These are phyloP conservation scores for Drosophila sechellia DNA, from an alignment of 1,140 invertebrate species.

Conservation along the genomic window DNA sequence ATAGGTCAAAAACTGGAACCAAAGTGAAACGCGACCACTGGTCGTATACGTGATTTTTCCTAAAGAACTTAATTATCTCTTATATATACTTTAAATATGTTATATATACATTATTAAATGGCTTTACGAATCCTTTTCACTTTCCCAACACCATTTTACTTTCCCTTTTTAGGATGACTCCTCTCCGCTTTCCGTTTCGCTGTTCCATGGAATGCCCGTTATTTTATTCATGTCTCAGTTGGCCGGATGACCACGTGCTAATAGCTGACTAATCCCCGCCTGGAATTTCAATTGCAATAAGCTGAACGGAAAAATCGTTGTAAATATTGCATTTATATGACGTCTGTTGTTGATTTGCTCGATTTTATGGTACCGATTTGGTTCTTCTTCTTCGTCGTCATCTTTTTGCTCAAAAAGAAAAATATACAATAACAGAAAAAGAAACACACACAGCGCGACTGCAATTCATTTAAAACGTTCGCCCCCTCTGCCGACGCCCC, in stretches of 20 bases:
- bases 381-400: conserved; percentile 27
- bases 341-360: conserved; percentile 40
- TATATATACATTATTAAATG: not conserved
- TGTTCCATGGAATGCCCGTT: conserved; percentile 5
- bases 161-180: conserved; percentile 17
- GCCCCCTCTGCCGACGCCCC: conserved; percentile 29
- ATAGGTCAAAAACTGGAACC: too few relatives aligned
- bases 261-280: conserved; percentile 60
- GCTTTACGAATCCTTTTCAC: conserved; percentile 1
- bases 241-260: conserved; percentile 29
- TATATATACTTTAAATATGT: too few relatives aligned
- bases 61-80: too few relatives aligned
- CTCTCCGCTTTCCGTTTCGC: not conserved
- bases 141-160: not conserved
- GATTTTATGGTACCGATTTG: conserved; percentile 43
- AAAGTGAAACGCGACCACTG: too few relatives aligned
- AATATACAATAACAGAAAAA: conserved; percentile 29
- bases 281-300: conserved; percentile 48
- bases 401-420: conserved; percentile 32
- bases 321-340: conserved; percentile 31
- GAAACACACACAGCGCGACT: conserved; percentile 34
- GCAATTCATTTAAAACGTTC: conserved; percentile 74
- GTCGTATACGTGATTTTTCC: too few relatives aligned
- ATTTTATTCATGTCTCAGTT: conserved; percentile 5
- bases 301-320: conserved; percentile 18